Conservation (phyloP, 2,888 invertebrate genomes). For the Lithophane ornitopus region DNA sequence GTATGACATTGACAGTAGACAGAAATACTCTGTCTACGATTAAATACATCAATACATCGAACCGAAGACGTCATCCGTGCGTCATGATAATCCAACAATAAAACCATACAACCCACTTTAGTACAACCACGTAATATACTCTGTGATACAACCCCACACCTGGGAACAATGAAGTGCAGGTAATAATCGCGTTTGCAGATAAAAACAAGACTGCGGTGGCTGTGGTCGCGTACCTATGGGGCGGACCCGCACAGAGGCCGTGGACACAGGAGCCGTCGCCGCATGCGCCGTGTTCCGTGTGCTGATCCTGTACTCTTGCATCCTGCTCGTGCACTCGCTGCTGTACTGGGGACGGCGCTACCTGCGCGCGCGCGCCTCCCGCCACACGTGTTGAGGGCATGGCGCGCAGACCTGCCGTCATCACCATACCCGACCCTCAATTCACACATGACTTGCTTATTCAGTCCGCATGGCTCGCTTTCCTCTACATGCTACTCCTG, state of each 20-base stretch:
- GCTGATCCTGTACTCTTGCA: constrained; percentile 76
- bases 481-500: constrained; percentile 76
- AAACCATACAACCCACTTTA: not conserved
- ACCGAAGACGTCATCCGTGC: constrained; percentile 16
- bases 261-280: constrained; percentile 57
- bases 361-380: constrained; percentile 62
- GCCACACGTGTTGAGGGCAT: constrained; percentile 35
- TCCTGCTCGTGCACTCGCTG: constrained; percentile 77
- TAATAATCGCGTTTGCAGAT: constrained; percentile 7
- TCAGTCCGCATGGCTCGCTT: constrained; percentile 71
- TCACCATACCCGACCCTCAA: constrained; percentile 65
- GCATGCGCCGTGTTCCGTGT: constrained; percentile 73
- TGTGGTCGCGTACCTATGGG: constrained; percentile 35
- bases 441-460: constrained; percentile 68
- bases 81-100: not conserved
- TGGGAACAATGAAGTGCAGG: constrained; percentile 13
- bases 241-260: not conserved
- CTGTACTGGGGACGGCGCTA: constrained; percentile 77
- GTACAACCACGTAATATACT: not conserved
- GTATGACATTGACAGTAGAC: no score
- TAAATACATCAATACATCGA: no score
- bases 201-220: not conserved
- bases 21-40: no score
- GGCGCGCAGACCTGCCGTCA: constrained; percentile 32
- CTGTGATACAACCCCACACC: not conserved